Evolutionary conservation across 2,888 invertebrate genomes (phyloP), one percentile per base, ranked within the genome.

Genomic region (Halocaridina rubra): DNA sequence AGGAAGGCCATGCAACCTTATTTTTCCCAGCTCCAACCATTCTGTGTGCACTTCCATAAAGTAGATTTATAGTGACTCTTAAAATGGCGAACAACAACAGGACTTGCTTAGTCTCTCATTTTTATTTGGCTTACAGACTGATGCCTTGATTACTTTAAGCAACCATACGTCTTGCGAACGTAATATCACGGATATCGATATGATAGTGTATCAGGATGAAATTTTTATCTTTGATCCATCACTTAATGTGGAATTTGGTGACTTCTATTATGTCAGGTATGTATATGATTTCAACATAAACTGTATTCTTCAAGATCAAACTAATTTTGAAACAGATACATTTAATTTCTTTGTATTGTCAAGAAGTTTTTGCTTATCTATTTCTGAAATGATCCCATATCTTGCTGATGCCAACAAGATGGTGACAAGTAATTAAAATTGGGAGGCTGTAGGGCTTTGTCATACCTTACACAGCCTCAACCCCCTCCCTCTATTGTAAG

Each of bases 191-290:
- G 53, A 53, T 10, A 53, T 53, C 3, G 53, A 53, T 19, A 53
- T 53, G 53, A 53, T n/a, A 10, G 19, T 53, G 0, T 3, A 53
- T 13, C 53, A 53, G 53, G 10, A 2, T 1, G 7, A 3, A 0
- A 53, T 19, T 13, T 16, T n/a, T 19, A 5, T 19, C 3, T 53
- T 53, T 19, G 19, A 53, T 53, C n/a, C 53, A 2, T 53, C 76
- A 24, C 29, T 84, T 33, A 86, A 86, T 33, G 13, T 72, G 16
- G 64, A 61, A n/a, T n/a, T n/a, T n/a, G n/a, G n/a, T n/a, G 53
- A 61, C 7, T 84, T 84, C 3, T 86, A 61, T 46, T 86, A 84
- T 53, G 59, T 86, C 22, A 71, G 80, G 86, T 84, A 53, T 22
- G 82, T 76, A 3, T 7, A 19, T 8, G 27, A 29, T 29, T 19